Evolutionary conservation across 1,140 invertebrate genomes (phyloP), one percentile per base, ranked within the genome.

Genomic region (Bombus difficillimus): DNA sequence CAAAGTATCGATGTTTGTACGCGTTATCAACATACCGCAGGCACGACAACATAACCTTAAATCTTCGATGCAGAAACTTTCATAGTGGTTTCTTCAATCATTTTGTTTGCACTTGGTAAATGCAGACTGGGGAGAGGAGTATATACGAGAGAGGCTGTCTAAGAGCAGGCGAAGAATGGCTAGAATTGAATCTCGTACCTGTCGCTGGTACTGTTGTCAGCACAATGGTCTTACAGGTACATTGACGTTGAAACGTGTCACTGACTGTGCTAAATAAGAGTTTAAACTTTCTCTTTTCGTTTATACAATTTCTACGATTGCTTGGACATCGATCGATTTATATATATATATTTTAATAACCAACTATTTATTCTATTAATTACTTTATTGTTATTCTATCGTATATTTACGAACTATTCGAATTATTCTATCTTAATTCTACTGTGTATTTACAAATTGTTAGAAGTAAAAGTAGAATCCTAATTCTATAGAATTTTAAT

Each of bases 101-200:
- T 88, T 83, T 71, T 90, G 82, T 87, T 92, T 90, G 86, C 82
- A 86, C 84, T 66, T 86, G 88, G 85, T 43, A 77, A 90, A 94
- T 93, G 95, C 96, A 98, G 96, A 96, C 97, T 69, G 97, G 97
- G 90, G 98, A 98, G 94, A 96, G 97, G 86, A 97, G 97, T 93
- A 99, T 99, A 94, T 98, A 98, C 96, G 98, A 98, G 93, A 97
- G 98, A 71, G 99, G 99, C 81, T 99, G 99, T 95, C 96, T 99
- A 90, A 96, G 97, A 87, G 98, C 98, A 85, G 98, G 98, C 79
- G 98, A 99, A 95, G 98, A 98, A 94, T 99, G 98, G 98, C 96
- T 99, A 89, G 98, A 99, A 94, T 96, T 97, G 90, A 98, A 99
- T 95, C 96, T 99, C 85, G 96, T 98, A 78, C 97, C 97, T 87